Evolutionary conservation across 2,113 vertebrate genomes (phyloP).

Genomic region (Elachura formosa): DNA sequence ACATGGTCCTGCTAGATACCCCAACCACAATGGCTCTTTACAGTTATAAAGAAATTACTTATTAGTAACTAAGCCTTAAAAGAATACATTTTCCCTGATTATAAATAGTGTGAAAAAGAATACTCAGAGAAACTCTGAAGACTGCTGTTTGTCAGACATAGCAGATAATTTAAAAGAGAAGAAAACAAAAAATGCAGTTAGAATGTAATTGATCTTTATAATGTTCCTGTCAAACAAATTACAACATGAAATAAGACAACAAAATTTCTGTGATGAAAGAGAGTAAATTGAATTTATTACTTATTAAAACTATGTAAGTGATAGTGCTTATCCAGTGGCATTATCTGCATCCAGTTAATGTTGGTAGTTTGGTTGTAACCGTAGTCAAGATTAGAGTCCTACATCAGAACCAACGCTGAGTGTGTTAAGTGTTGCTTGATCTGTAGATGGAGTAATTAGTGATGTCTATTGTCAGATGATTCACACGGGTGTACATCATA

Average conservation of each 20-base stretch:
- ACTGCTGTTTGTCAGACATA: background rate
- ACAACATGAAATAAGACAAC: background rate
- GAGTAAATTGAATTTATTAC: background rate
- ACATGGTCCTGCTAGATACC: background rate
- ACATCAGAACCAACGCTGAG: background rate
- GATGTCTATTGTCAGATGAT: background rate
- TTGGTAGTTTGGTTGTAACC: background rate
- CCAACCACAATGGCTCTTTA: background rate
- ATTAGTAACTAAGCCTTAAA: background rate
- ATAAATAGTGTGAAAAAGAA: background rate
- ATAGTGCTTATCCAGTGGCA: background rate
- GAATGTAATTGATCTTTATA: background rate
- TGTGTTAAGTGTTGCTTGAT: background rate
- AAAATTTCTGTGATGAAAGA: background rate
- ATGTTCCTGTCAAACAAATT: constrained; percentile 11
- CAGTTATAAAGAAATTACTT: background rate
- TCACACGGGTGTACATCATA: background rate
- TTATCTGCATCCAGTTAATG: background rate
- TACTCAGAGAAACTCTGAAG: background rate
- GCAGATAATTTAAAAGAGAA: background rate
- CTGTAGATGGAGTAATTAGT: background rate
- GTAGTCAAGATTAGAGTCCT: background rate
- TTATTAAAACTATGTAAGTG: background rate
- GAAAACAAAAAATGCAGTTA: background rate
- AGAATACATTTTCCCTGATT: background rate